Conservation (phyloP, 2,113 vertebrate genomes). For the Thunnus thynnus region DNA sequence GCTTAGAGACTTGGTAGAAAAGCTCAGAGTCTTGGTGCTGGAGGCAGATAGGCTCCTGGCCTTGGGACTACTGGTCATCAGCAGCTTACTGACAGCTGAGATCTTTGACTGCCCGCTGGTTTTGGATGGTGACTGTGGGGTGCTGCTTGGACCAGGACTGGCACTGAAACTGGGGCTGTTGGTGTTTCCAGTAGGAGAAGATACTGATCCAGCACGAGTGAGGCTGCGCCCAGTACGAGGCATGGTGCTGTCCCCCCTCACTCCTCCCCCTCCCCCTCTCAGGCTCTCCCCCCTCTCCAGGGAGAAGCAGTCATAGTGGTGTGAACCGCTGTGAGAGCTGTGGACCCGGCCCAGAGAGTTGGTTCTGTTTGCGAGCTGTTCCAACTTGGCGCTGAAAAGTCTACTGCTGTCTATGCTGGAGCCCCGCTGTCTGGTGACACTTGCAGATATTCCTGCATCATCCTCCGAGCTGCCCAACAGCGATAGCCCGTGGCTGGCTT, state of each 20-base stretch:
- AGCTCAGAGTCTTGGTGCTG: constrained; percentile 95
- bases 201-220: constrained; percentile 85
- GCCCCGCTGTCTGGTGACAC: constrained; percentile 84
- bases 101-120: constrained; percentile 90
- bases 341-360: constrained; percentile 91
- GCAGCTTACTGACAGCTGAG: constrained; percentile 95
- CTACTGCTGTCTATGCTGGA: constrained; percentile 89
- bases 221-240: constrained; percentile 90
- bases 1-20: constrained; percentile 96
- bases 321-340: constrained; percentile 60
- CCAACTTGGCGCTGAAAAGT: constrained; percentile 95
- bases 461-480: constrained; percentile 84
- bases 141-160: constrained; percentile 64
- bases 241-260: constrained; percentile 91
- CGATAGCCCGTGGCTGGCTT: constrained; percentile 76
- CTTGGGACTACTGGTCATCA: constrained; percentile 95
- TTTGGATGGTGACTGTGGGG: constrained; percentile 89
- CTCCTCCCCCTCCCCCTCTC: constrained; percentile 78
- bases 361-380: constrained; percentile 93
- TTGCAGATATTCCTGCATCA: constrained; percentile 74
- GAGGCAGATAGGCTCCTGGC: constrained; percentile 92
- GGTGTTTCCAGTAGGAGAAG: constrained; percentile 73
- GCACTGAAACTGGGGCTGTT: constrained; percentile 50
- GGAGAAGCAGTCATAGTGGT: constrained; percentile 93
- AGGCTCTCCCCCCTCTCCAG: constrained; percentile 94